Base-by-base conservation (phyloP, 2,797 vertebrate genomes). In the Momotus momota region DNA sequence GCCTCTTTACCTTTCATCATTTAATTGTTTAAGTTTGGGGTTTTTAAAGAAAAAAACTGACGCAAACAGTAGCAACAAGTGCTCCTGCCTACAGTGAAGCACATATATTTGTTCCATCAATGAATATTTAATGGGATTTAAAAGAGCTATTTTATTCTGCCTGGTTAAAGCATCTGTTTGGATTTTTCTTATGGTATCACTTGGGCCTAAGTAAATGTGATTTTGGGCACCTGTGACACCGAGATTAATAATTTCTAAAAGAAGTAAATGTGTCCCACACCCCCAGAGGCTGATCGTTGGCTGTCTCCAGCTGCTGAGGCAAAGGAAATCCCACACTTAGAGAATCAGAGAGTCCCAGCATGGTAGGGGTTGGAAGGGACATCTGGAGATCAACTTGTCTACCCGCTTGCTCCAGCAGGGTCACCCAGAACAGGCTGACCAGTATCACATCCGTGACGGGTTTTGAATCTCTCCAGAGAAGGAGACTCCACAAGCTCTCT, bases 211-310 rank as follows among this genome's bases (percentile, higher is more conserved):
- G 15, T 7, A 57, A 88, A 45, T 4, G 60, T 31, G 46, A 61
- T 49, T 93, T 48, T 0, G 4, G 41, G 7, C 8, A 54, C 12
- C 40, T 60, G 62, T 52, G 23, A 48, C 19, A 26, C 49, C 58
- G 57, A 29, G 4, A 38, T 6, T 9, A 31, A 12, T 23, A 33
- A 8, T 52, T 80, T 52, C 62, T n/a, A 20, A 20, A 40, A 27
- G 58, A 66, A 66, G 6, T 3, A 54, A 33, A 43, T 5, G 13
- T 26, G 19, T 75, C 51, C 33, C 19, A 16, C 57, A 10, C 58
- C 27, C 46, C 5, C 27, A 16, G 46, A 12, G 0, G 2, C 26
- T 75, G 20, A 14, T 19, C 0, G 3, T 23, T 21, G 14, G 8
- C 27, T 54, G 52, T 9, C 31, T 71, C 40, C 64, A 33, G 27